Conservation (phyloP, 2,113 vertebrate genomes). For the Tylochromis polylepis region DNA sequence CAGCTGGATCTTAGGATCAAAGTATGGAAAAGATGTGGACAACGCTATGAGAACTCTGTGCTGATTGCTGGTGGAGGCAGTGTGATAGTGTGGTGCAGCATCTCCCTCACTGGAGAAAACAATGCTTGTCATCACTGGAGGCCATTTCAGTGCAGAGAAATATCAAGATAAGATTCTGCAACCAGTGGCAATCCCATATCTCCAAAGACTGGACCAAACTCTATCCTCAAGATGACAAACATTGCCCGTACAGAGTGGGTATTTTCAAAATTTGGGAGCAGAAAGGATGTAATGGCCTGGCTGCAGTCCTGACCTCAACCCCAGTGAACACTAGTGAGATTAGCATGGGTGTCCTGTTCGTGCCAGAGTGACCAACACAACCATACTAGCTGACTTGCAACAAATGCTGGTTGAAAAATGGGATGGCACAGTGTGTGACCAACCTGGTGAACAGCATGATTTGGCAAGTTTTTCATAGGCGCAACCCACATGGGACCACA, state of each 20-base stretch:
- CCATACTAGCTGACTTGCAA: neutral
- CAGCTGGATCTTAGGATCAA: neutral
- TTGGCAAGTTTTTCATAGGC: neutral
- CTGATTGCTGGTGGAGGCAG: neutral
- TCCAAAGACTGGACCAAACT: neutral
- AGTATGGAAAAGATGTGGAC: neutral
- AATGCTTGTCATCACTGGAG: neutral
- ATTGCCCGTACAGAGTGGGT: neutral
- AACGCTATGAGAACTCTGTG: neutral
- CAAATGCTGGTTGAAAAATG: neutral
- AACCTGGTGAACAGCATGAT: neutral
- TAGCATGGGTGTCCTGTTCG: neutral
- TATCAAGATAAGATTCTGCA: neutral
- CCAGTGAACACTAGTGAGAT: neutral
- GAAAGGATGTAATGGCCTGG: neutral
- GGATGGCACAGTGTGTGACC: neutral
- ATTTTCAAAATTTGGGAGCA: neutral
- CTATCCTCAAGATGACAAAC: neutral
- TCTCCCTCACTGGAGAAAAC: neutral
- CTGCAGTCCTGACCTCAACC: neutral
- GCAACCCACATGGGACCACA: neutral
- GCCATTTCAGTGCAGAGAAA: neutral
- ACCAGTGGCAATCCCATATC: neutral
- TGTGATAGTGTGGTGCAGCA: neutral
- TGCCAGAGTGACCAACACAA: neutral